Evolutionary conservation across 2,888 invertebrate genomes (phyloP).

Genomic region (Drosophila paucipuncta): DNA sequence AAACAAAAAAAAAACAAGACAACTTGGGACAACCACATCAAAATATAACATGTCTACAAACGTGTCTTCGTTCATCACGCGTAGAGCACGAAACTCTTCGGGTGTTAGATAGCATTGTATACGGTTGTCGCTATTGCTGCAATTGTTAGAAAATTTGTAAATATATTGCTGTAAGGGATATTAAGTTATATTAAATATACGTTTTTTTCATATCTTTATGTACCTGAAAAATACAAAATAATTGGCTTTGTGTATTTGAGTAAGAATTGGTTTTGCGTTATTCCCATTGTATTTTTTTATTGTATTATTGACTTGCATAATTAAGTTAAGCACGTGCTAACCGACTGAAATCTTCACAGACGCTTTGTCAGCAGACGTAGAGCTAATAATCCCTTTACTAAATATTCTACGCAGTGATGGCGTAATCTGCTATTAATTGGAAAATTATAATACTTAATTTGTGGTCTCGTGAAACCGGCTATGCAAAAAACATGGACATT

Average conservation of each 20-base stretch:
- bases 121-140: constrained; percentile 41
- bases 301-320: neutral
- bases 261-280: neutral
- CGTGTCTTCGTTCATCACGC: constrained; percentile 71
- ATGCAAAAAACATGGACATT: constrained; percentile 35
- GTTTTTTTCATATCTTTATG: neutral
- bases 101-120: constrained; percentile 50
- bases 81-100: constrained; percentile 63
- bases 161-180: constrained; percentile 2
- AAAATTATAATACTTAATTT: constrained; percentile 48
- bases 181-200: neutral
- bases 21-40: constrained; percentile 23
- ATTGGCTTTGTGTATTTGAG: neutral
- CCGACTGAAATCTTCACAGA: constrained; percentile 6
- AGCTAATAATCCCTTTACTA: constrained; percentile 2
- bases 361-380: neutral
- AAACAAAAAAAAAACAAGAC: neutral
- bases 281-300: neutral
- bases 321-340: neutral
- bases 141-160: constrained; percentile 36
- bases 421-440: constrained; percentile 3
- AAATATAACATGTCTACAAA: constrained; percentile 58
- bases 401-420: neutral
- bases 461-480: constrained; percentile 41
- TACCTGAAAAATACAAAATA: neutral